Evolutionary conservation across 1,140 invertebrate species (phyloP), one percentile per base, ranked within the genome.

Genomic region (Drosophila sulfurigaster): DNA sequence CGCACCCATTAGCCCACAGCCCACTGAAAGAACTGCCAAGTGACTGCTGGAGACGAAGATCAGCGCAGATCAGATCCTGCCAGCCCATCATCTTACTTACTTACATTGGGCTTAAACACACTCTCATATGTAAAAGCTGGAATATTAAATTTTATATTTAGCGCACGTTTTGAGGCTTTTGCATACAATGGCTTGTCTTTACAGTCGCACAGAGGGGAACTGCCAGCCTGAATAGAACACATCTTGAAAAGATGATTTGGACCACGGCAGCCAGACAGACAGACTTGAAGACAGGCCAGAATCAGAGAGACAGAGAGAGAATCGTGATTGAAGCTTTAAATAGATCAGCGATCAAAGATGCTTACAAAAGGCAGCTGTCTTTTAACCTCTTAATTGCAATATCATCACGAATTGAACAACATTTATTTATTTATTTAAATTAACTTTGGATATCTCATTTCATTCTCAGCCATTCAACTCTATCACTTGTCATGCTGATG

Each of bases 91-190:
- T 43, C n/a, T 38, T 10, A 58, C 20, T n/a, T 58, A 41, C 60
- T 11, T 49, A 25, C 51, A 54, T 64, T 52, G 48, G 32, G 13
- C 15, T 51, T 52, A 48, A 64, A 48, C 10, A 51, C 20, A 20
- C 16, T 49, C 49, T 49, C 49, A 28, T 28, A 49, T n/a, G 43
- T 45, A 46, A 68, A 79, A 78, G 82, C 60, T 56, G 68, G 65
- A 82, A 88, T 88, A 87, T 83, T 88, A 87, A 87, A 87, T 87
- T 87, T 87, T 83, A 87, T 87, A 88, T 88, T 83, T 83, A 88
- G 77, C 77, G 80, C 83, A 87, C 83, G 83, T 80, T 76, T 87
- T 60, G 57, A 49, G 57, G 32, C 62, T 74, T 86, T 86, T 79
- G 82, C 82, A 86, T 86, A 86, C 82, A 86, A 87, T 86, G 52